Evolutionary conservation across 2,797 vertebrate genomes (phyloP).

Genomic region (Anguilla megastoma): DNA sequence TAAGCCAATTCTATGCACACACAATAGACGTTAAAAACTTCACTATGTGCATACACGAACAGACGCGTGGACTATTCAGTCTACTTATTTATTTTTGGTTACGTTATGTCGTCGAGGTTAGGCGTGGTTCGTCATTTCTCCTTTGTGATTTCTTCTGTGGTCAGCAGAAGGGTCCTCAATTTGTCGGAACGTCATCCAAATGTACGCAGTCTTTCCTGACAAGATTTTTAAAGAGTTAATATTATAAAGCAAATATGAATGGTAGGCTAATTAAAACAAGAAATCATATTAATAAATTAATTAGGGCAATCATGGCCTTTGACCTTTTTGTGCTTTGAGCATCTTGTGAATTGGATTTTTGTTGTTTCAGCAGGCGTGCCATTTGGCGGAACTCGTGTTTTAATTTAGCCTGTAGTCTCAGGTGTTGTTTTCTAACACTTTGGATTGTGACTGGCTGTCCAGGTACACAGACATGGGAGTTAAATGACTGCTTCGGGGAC

Average conservation of each 20-base stretch:
- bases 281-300: background rate
- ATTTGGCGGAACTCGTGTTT: background rate
- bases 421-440: too few relatives aligned
- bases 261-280: background rate
- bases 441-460: too few relatives aligned
- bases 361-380: background rate
- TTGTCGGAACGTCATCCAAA: background rate
- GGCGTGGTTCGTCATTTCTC: too few relatives aligned
- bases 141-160: background rate
- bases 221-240: background rate
- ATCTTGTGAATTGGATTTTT: background rate
- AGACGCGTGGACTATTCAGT: too few relatives aligned
- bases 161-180: background rate
- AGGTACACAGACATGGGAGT: too few relatives aligned
- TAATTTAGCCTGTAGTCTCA: background rate
- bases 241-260: background rate
- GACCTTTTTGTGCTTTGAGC: background rate
- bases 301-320: background rate
- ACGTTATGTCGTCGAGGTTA: too few relatives aligned
- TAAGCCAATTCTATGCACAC: too few relatives aligned
- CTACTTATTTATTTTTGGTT: too few relatives aligned
- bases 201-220: background rate
- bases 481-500: too few relatives aligned
- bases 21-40: background rate
- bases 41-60: background rate